Percentiles rank a stretch among this genome's conserved stretches.
Evolutionary conservation across 2,113 vertebrate species (phyloP).

Genomic region (Equus quagga): DNA sequence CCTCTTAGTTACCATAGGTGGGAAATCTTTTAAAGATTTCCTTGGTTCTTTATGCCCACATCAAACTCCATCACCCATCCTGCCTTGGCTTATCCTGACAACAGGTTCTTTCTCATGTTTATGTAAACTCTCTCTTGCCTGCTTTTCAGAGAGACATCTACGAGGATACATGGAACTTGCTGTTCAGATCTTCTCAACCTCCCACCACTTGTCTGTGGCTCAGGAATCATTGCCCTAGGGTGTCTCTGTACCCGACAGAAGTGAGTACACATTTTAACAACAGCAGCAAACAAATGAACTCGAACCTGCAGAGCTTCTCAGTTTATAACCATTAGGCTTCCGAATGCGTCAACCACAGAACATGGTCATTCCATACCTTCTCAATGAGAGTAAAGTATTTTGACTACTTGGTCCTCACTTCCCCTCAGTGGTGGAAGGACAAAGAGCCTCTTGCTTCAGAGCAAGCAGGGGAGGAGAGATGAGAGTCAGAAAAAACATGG

Average conservation of each 20-base stretch:
- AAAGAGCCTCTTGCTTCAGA: not conserved
- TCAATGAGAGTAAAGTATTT: not conserved
- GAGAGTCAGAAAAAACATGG: not conserved
- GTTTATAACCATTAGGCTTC: not conserved
- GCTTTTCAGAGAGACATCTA: not conserved
- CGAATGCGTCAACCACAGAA: no score
- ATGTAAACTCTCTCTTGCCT: not conserved
- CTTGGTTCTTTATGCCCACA: not conserved
- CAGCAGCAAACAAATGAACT: not conserved
- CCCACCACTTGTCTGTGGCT: not conserved
- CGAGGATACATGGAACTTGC: not conserved
- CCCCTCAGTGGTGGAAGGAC: rapidly evolving
- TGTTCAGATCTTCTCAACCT: not conserved
- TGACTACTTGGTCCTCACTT: not conserved
- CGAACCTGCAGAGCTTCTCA: not conserved
- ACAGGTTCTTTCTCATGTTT: not conserved
- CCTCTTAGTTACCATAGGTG: not conserved
- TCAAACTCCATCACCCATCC: not conserved
- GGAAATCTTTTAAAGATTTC: not conserved
- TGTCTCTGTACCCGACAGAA: not conserved
- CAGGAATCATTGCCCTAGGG: not conserved
- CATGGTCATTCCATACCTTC: not conserved
- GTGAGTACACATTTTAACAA: not conserved
- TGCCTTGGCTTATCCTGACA: not conserved
- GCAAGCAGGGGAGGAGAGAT: not conserved